A percentile compares a stretch with the other conserved stretches of the same genome.
Evolutionary conservation across 2,888 invertebrate species (phyloP).

Genomic region (Bhutanitis thaidina): DNA sequence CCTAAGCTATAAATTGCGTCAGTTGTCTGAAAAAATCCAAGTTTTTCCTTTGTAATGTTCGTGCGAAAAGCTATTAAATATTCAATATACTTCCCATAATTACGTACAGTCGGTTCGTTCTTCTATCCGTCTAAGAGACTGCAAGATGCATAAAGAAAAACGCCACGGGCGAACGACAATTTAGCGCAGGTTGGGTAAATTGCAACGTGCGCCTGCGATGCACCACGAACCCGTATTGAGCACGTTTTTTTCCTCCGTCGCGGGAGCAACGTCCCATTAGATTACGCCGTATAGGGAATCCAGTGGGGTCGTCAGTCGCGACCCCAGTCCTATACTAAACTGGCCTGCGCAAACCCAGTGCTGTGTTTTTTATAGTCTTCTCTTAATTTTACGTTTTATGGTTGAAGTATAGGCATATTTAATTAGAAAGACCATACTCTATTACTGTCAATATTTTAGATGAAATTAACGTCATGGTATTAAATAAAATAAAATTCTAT

Average conservation of each 20-base stretch:
- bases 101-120: background rate
- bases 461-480: too few species aligned
- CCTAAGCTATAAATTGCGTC: too few species aligned
- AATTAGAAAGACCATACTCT: background rate
- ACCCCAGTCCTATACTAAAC: slow-evolving; percentile 4
- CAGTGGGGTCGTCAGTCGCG: slow-evolving; percentile 6
- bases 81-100: slow-evolving; percentile 14
- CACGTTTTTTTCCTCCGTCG: slow-evolving; percentile 1
- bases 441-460: background rate
- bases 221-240: slow-evolving; percentile 5
- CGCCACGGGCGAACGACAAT: slow-evolving; percentile 11
- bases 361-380: background rate
- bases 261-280: slow-evolving; percentile 13
- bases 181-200: slow-evolving; percentile 10
- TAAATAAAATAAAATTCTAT: too few species aligned
- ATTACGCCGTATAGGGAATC: slow-evolving; percentile 12
- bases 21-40: too few species aligned
- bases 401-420: too few species aligned
- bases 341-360: background rate
- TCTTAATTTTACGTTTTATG: background rate
- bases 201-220: background rate
- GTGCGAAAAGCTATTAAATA: slow-evolving; percentile 3
- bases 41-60: background rate
- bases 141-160: slow-evolving; percentile 4
- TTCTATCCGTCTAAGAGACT: background rate